Evolutionary conservation across 2,888 invertebrate species (phyloP).

Genomic region (Bruchidius siliquastri): DNA sequence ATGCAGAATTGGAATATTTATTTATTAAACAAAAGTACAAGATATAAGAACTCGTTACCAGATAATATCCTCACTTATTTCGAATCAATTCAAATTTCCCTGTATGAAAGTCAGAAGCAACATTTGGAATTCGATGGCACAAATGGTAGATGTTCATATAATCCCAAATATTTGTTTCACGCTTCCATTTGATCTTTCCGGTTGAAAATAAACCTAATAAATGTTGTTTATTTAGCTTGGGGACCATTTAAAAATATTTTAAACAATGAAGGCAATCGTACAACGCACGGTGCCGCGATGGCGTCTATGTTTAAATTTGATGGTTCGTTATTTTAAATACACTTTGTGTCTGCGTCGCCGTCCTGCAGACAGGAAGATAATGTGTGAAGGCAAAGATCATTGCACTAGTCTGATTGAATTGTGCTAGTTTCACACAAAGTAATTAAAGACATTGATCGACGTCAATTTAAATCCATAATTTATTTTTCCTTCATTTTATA

Average conservation of each 20-base stretch:
- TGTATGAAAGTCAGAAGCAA: not conserved
- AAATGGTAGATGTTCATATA: not conserved
- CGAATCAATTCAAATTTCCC: not conserved
- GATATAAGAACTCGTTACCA: too few relatives aligned
- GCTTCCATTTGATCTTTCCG: not conserved
- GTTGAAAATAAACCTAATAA: slow-evolving; percentile 5
- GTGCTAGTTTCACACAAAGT: too few relatives aligned
- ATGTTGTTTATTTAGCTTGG: slow-evolving; percentile 2
- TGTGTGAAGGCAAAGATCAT: too few relatives aligned
- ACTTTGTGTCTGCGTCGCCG: not conserved
- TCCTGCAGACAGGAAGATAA: not conserved
- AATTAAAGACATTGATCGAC: too few relatives aligned
- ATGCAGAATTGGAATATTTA: too few relatives aligned
- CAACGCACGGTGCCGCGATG: not conserved
- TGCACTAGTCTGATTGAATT: too few relatives aligned
- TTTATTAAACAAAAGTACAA: too few relatives aligned
- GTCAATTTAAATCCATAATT: too few relatives aligned
- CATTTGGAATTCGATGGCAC: not conserved
- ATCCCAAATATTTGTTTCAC: not conserved
- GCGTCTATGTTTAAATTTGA: not conserved
- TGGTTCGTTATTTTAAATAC: not conserved
- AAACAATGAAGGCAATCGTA: not conserved
- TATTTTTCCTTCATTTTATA: too few relatives aligned
- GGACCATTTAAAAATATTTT: slow-evolving; percentile 1
- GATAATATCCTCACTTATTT: too few relatives aligned